A percentile compares a stretch with the other conserved stretches of the same genome.
phyloP scores from a whole-genome alignment of 2,113 vertebrate species.

The Sialia sialis region DNA sequence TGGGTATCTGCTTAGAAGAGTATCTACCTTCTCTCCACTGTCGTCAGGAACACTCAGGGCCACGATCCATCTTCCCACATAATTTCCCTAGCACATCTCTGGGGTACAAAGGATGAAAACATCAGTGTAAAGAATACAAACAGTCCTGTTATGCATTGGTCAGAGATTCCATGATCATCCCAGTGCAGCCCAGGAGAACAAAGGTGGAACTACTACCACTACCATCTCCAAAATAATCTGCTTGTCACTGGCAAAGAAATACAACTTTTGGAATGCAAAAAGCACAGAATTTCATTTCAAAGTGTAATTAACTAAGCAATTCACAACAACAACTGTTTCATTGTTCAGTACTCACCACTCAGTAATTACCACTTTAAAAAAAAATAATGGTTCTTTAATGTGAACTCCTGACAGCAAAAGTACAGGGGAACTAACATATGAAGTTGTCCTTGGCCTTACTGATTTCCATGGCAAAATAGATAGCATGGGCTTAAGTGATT shows the following conservation, averaged over 20 bases:
- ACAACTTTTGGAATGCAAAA: background rate
- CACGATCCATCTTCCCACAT: rapidly evolving
- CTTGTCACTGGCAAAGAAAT: background rate
- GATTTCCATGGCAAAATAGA: background rate
- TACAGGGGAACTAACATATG: background rate
- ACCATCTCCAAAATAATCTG: background rate
- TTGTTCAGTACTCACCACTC: background rate
- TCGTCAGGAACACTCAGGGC: background rate
- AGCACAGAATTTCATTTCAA: background rate
- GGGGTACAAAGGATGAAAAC: background rate
- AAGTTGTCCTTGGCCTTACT: background rate
- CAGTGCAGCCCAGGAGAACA: background rate
- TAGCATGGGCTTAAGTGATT: rapidly evolving
- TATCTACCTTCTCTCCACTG: background rate
- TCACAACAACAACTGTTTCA: background rate
- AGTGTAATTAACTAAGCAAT: background rate
- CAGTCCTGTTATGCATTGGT: rapidly evolving
- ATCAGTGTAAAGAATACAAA: background rate
- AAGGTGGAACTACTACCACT: background rate
- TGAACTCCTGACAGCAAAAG: background rate
- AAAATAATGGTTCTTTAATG: background rate
- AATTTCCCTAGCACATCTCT: background rate
- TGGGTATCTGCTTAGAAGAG: background rate
- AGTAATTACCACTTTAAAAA: background rate
- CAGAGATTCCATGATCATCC: rapidly evolving